These are phyloP conservation scores for Heliconius hewitsoni DNA, from an alignment of 1,140 invertebrate species.

Conservation along the genomic window DNA sequence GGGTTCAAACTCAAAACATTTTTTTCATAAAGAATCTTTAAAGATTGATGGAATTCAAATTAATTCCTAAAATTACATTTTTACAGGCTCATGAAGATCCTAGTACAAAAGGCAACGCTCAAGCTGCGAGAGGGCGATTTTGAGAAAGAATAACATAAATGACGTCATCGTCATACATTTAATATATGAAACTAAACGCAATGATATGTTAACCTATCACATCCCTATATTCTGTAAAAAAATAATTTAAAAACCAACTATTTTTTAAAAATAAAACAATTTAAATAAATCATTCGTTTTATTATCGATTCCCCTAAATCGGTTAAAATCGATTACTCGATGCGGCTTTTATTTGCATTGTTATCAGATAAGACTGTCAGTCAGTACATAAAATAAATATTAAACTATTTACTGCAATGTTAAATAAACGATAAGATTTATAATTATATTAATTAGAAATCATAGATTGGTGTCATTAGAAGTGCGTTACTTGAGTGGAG, in stretches of 20 bases:
- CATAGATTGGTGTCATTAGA: neutral
- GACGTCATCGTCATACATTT: neutral
- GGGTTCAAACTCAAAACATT: too few species aligned
- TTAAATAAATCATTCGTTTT: neutral
- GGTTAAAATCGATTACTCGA: slow-evolving; percentile 5
- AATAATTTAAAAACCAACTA: too few species aligned
- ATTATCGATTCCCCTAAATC: neutral
- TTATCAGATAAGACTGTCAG: slow-evolving; percentile 3
- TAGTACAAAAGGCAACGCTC: slow-evolving; percentile 62
- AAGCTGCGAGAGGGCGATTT: slow-evolving; percentile 62
- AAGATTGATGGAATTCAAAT: neutral
- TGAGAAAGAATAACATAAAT: slow-evolving; percentile 31
- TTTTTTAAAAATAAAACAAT: neutral
- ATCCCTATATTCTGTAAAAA: neutral
- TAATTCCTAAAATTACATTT: slow-evolving; percentile 3
- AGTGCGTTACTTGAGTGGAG: neutral
- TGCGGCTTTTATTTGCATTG: neutral
- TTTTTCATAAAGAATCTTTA: neutral
- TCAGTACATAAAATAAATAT: neutral
- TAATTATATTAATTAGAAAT: slow-evolving; percentile 2
- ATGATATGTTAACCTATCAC: neutral
- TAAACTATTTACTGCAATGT: neutral
- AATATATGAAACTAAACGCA: too few species aligned
- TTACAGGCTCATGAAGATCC: slow-evolving; percentile 76
- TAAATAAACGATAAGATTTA: neutral